phyloP scores from a whole-genome alignment of 2,797 vertebrate genomes.

The Sebastes jordani region DNA sequence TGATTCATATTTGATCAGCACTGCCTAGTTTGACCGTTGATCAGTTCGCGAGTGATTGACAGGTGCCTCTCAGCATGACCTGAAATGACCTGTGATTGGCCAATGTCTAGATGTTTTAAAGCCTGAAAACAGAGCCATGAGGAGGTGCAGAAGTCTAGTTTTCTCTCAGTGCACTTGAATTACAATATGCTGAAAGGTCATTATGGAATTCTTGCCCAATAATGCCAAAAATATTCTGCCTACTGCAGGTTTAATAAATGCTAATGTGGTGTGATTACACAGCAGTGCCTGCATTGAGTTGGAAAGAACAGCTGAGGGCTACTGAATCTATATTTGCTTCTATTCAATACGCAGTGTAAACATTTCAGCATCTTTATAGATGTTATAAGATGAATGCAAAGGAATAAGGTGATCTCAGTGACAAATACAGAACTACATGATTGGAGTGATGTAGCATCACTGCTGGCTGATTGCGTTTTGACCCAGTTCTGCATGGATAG shows the following conservation, averaged over 20 bases:
- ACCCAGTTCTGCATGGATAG: constrained; percentile 64
- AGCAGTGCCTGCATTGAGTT: background rate
- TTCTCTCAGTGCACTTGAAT: too few relatives aligned
- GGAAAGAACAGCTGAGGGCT: background rate
- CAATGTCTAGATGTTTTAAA: too few relatives aligned
- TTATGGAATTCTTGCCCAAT: too few relatives aligned
- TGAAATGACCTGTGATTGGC: too few relatives aligned
- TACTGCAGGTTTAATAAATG: background rate
- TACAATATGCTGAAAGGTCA: too few relatives aligned
- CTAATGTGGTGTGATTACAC: constrained; percentile 7
- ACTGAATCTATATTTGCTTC: background rate
- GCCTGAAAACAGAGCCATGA: too few relatives aligned
- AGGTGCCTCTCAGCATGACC: too few relatives aligned
- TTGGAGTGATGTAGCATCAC: constrained; percentile 25
- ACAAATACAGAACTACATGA: background rate
- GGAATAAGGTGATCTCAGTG: accelerated
- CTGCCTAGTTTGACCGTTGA: too few relatives aligned
- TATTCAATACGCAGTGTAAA: background rate
- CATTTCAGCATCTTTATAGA: background rate
- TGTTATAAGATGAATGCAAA: background rate
- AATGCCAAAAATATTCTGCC: too few relatives aligned
- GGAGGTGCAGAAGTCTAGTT: too few relatives aligned
- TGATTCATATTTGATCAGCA: too few relatives aligned
- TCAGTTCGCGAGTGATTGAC: too few relatives aligned
- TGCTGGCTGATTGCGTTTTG: constrained; percentile 48